Evolutionary conservation across 1,140 invertebrate species (phyloP), one percentile per base, ranked within the genome.

Genomic region (Heliconius himera): DNA sequence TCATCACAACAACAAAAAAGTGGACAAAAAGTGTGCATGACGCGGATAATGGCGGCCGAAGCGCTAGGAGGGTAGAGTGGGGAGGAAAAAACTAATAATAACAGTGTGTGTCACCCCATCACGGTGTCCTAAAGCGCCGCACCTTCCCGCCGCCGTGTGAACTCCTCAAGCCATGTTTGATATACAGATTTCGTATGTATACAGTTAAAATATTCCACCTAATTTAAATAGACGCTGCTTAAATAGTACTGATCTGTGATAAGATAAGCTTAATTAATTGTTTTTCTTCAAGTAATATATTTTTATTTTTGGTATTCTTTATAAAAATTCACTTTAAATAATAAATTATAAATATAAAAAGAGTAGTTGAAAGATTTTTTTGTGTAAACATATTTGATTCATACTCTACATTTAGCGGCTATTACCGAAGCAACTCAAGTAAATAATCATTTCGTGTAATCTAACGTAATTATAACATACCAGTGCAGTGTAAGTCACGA

Each of bases 81-180:
- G 91, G 88, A 89, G 88, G 91, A 51, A 93, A 93, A 93, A 93
- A 94, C 93, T 94, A 94, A 94, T 93, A 94, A 94, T 94, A 94
- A 92, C 93, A 89, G 86, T 81, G 89, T 91, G 90, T 91, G 90
- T 92, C 91, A 93, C 91, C 90, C 91, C 89, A 93, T 92, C 89
- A 91, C 85, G 78, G 84, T 85, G 82, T 89, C 84, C 88, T 87
- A 88, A 83, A 82, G 82, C 74, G 85, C 86, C 87, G 87, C 88
- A 88, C 87, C 90, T 91, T 88, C 89, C 84, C 87, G 81, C 84
- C 87, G 56, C 83, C 85, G 85, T 87, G 86, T 89, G 87, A 91
- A 88, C 86, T 85, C 80, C 79, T 87, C 84, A 81, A 86, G 87
- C 89, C 89, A 91, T 92, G 85, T 91, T 90, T 88, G 87, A 89